These are phyloP conservation scores for Notolabrus celidotus DNA, from an alignment of 2,797 vertebrate genomes.

Conservation along the genomic window DNA sequence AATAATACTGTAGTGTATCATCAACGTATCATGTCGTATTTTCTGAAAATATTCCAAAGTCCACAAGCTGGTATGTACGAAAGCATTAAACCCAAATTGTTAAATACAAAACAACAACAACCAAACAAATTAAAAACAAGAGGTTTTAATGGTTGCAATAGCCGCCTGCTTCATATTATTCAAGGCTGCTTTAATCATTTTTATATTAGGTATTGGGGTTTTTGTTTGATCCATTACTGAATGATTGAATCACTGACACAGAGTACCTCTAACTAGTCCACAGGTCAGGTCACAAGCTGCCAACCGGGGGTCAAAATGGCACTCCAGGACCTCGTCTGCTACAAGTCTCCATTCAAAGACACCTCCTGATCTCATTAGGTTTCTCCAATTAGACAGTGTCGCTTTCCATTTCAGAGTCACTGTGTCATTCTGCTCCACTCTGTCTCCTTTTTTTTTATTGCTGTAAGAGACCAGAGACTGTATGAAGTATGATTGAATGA, in stretches of 20 bases:
- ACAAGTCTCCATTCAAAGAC: slow-evolving; percentile 62
- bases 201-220: not conserved
- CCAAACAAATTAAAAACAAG: no score
- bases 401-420: slow-evolving; percentile 76
- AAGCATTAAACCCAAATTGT: no score
- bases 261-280: slow-evolving; percentile 33
- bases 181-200: not conserved
- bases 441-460: slow-evolving; percentile 50
- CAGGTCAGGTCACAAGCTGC: slow-evolving; percentile 50
- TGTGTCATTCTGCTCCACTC: slow-evolving; percentile 53
- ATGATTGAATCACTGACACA: slow-evolving; percentile 7
- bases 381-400: slow-evolving; percentile 79
- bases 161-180: no score
- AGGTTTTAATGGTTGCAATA: no score
- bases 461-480: slow-evolving; percentile 48
- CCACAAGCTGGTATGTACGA: no score
- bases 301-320: slow-evolving; percentile 49
- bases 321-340: slow-evolving; percentile 28
- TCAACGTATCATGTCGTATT: no score
- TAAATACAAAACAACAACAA: no score
- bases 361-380: slow-evolving; percentile 76
- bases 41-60: no score
- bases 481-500: slow-evolving; percentile 69
- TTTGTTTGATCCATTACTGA: not conserved
- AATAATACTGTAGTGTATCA: no score